These are phyloP conservation scores for Cacatua alba DNA, from an alignment of 2,113 vertebrate species.

Conservation along the genomic window DNA sequence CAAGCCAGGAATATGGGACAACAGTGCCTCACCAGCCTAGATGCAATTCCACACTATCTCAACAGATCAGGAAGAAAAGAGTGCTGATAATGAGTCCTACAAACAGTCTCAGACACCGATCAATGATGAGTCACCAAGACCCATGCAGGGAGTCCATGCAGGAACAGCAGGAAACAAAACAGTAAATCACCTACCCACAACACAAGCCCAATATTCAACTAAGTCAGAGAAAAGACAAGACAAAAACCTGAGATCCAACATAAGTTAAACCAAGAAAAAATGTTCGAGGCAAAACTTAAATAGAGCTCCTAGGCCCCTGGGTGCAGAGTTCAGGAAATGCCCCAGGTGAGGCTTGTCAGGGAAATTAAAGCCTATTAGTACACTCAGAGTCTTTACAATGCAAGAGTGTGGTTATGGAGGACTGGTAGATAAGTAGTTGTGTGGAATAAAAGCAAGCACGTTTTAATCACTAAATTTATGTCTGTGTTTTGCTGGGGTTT, in stretches of 20 bases:
- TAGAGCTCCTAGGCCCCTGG: not conserved
- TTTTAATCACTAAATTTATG: not conserved
- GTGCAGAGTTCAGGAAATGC: not conserved
- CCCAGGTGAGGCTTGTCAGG: not conserved
- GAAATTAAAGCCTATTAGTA: not conserved
- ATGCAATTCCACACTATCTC: not conserved
- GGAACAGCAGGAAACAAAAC: fast-evolving
- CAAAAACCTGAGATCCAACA: fast-evolving
- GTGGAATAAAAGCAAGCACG: not conserved
- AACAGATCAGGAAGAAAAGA: not conserved
- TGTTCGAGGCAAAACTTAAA: fast-evolving
- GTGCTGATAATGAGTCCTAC: not conserved
- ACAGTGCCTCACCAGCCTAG: not conserved
- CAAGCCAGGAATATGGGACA: not conserved
- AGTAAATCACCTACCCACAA: fast-evolving
- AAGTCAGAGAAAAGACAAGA: fast-evolving
- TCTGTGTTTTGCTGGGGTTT: not conserved
- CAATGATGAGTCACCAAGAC: not conserved
- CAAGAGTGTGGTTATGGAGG: fast-evolving
- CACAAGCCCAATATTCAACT: fast-evolving
- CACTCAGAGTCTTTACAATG: not conserved
- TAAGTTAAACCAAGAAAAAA: fast-evolving
- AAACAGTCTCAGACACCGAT: fast-evolving
- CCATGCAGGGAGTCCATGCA: fast-evolving
- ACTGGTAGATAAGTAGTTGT: not conserved